Conservation (phyloP, 2,113 vertebrate genomes). For the Rhipidura dahli region DNA sequence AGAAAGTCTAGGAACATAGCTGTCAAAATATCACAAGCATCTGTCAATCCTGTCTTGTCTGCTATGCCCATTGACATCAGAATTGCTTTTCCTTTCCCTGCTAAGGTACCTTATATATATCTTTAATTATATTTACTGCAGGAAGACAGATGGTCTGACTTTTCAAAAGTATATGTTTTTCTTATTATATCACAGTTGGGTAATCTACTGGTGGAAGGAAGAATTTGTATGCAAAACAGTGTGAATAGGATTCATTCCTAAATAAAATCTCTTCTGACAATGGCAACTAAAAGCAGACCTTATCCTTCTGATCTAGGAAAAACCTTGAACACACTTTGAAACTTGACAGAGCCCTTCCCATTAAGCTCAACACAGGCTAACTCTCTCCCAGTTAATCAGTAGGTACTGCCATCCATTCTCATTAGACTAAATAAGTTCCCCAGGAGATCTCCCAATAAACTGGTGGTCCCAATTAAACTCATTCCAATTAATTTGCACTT, state of each 20-base stretch:
- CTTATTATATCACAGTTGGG: background rate
- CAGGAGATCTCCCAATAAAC: background rate
- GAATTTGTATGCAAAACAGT: background rate
- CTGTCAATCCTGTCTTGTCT: background rate
- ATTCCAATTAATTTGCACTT: conserved; percentile 31
- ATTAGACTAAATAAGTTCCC: conserved; percentile 1
- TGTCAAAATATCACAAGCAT: background rate
- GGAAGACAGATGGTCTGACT: background rate
- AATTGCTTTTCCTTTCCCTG: background rate
- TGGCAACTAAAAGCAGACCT: background rate
- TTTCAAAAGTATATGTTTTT: background rate
- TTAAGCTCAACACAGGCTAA: background rate
- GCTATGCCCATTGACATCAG: background rate
- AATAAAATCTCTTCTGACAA: background rate
- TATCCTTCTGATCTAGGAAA: background rate
- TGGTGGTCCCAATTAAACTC: conserved; percentile 15
- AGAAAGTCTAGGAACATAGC: background rate
- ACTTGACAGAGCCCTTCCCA: background rate
- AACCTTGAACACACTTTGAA: background rate
- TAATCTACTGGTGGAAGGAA: background rate
- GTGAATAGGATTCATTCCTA: background rate
- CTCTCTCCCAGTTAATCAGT: background rate
- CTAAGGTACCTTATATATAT: background rate
- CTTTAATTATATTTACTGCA: background rate
- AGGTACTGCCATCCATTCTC: conserved; percentile 18